phyloP scores from a whole-genome alignment of 2,888 invertebrate genomes.

The Heliothis peltigera region DNA sequence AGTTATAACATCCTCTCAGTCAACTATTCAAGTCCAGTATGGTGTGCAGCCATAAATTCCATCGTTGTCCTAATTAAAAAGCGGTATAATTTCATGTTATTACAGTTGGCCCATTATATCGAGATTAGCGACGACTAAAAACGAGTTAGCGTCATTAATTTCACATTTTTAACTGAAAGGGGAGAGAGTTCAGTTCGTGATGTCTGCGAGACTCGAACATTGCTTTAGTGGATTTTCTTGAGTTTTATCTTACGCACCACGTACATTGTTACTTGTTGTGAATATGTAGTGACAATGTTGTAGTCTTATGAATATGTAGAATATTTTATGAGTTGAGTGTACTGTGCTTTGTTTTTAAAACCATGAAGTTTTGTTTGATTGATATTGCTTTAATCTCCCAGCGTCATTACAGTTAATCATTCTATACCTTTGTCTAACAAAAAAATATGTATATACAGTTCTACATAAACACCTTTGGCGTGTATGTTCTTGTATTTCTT shows the following conservation, averaged over 20 bases:
- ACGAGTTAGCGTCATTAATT: slow-evolving; percentile 44
- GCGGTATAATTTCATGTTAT: slow-evolving; percentile 45
- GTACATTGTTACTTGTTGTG: too few relatives aligned
- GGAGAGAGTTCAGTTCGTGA: slow-evolving; percentile 13
- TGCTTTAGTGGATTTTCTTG: slow-evolving; percentile 4
- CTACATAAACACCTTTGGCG: too few relatives aligned
- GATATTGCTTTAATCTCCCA: too few relatives aligned
- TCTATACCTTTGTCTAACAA: too few relatives aligned
- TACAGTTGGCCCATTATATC: slow-evolving; percentile 48
- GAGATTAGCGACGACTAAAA: slow-evolving; percentile 40
- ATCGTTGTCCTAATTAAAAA: slow-evolving; percentile 46
- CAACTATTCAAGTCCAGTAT: slow-evolving; percentile 19
- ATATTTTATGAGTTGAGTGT: too few relatives aligned
- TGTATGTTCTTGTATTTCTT: too few relatives aligned
- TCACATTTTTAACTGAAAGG: slow-evolving; percentile 45
- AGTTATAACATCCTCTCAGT: slow-evolving; percentile 6
- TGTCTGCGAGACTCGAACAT: slow-evolving; percentile 8
- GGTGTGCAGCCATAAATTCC: slow-evolving; percentile 32
- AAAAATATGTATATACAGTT: too few relatives aligned
- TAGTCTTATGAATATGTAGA: too few relatives aligned
- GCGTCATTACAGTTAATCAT: too few relatives aligned
- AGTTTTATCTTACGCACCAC: background rate
- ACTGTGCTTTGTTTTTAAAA: too few relatives aligned
- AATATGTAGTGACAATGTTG: too few relatives aligned
- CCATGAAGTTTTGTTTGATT: too few relatives aligned